Evolutionary conservation across 2,113 vertebrate species (phyloP), one percentile per base, ranked within the genome.

Genomic region (Sigmodon hispidus): DNA sequence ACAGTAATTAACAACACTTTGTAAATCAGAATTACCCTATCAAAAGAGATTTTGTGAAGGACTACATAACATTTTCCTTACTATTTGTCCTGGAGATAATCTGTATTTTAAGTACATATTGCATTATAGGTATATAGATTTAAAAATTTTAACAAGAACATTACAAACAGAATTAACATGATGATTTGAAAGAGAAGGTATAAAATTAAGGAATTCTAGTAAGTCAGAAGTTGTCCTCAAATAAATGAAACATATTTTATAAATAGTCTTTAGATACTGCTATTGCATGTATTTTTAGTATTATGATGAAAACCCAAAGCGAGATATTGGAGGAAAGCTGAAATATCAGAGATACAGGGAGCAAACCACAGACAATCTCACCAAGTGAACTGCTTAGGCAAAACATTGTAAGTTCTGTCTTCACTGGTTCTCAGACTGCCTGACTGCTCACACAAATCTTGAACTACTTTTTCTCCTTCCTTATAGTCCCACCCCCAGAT

Each of bases 1-100:
- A 19, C 50, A 87, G 85, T 76, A 87, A 92, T 90, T 91, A 90
- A 29, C 15, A 83, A 85, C 84, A 43, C n/a, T 93, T 87, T 86
- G n/a, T 5, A 93, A 93, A 19, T 15, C 22, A 90, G 31, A 87
- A 90, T n/a, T 86, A 3, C 80, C 1, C 57, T 91, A 43, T 40
- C 52, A 90, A 92, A 93, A 29, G 36, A 57, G 63, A 29, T 16
- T 94, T 65, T 89, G 24, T 43, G 65, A 26, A 5, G 89, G 12
- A 65, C 70, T 76, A 13, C 11, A 26, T 43, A 72, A 52, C 19
- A 16, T 65, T 57, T 96, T 89, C 72, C 87, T 67, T 89, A 48
- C 59, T 89, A 73, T 95, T 84, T 43, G 57, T 34, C 79, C 10
- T 70, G 2, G 7, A 88, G 6, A 65, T 4, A 55, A 57, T 2